Conservation (phyloP, 2,797 vertebrate species). For the Pipistrellus pipistrellus region DNA sequence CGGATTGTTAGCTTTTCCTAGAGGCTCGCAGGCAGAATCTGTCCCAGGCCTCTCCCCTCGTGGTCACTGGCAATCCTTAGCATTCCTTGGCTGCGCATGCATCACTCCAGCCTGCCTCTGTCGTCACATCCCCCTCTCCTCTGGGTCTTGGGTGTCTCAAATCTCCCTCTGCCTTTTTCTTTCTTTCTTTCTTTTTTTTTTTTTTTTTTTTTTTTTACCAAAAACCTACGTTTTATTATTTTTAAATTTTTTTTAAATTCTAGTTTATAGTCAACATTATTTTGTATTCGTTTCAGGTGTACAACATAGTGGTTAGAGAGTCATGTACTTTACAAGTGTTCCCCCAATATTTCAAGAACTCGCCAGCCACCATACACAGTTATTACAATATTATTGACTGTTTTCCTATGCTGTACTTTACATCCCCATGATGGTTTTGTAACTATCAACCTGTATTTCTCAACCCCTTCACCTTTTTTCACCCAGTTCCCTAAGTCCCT, state of each 20-base stretch:
- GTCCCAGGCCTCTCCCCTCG: background rate
- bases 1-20: constrained; percentile 9
- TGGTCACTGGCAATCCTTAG: background rate
- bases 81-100: background rate
- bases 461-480: background rate
- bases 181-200: background rate
- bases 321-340: background rate
- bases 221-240: background rate
- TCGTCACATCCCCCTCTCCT: background rate
- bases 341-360: background rate
- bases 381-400: background rate
- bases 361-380: background rate
- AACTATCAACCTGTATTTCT: background rate
- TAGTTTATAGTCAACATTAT: background rate
- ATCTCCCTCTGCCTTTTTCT: background rate
- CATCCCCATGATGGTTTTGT: background rate
- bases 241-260: background rate
- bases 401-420: background rate
- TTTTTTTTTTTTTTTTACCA: background rate
- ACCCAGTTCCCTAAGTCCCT: background rate
- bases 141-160: background rate
- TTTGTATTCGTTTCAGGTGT: background rate
- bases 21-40: background rate
- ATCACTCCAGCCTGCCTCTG: background rate
- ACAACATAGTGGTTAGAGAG: background rate